A percentile compares a stretch with the other conserved stretches of the same genome.
Evolutionary conservation across 2,888 invertebrate genomes (phyloP).

Genomic region (Lycocerus yunnanus): DNA sequence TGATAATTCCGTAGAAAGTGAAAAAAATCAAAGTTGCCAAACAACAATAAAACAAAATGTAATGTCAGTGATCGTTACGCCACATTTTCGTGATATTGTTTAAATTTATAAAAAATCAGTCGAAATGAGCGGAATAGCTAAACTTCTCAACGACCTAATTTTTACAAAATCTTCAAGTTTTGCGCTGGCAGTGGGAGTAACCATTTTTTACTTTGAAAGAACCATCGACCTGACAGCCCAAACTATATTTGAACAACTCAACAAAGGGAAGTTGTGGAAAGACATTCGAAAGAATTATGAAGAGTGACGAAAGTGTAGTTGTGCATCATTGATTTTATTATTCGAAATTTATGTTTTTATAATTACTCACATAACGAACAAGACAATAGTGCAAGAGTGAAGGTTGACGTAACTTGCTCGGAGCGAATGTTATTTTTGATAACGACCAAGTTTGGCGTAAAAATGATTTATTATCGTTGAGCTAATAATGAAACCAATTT

Average conservation of each 20-base stretch:
- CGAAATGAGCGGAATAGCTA: neutral
- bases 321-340: too few species aligned
- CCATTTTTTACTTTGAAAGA: neutral
- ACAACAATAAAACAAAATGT: too few species aligned
- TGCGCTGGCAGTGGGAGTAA: neutral
- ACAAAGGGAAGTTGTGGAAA: neutral
- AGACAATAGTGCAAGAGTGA: too few species aligned
- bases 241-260: neutral
- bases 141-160: neutral
- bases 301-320: neutral
- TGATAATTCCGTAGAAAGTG: too few species aligned
- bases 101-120: neutral
- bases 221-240: neutral
- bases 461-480: neutral
- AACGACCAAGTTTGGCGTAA: too few species aligned
- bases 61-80: neutral
- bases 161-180: neutral
- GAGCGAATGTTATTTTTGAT: neutral
- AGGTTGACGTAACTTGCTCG: neutral
- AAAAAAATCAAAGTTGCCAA: too few species aligned
- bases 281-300: neutral
- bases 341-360: too few species aligned
- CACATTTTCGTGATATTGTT: neutral
- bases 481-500: neutral
- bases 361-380: too few species aligned